Percentiles rank a stretch among this genome's conserved stretches.
phyloP scores from a whole-genome alignment of 2,888 invertebrate genomes.

The Macropis europaea region DNA sequence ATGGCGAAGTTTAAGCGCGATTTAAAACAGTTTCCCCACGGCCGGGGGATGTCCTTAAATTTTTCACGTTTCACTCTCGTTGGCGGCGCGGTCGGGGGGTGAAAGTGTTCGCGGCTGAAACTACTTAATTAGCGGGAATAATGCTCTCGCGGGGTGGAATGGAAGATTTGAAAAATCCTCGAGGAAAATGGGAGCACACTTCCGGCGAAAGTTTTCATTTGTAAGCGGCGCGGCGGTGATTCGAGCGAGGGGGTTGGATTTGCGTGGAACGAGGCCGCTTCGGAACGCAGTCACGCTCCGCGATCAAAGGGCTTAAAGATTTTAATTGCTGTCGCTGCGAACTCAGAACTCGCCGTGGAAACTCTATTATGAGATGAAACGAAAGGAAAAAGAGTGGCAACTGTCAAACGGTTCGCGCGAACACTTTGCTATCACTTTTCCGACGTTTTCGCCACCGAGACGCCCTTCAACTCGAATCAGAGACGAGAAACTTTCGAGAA shows the following conservation, averaged over 20 bases:
- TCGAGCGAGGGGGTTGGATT: too few species aligned
- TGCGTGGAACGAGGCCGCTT: background rate
- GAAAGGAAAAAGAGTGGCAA: conserved; percentile 11
- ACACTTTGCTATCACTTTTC: background rate
- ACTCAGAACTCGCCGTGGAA: conserved; percentile 5
- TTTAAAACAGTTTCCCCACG: background rate
- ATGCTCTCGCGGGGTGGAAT: background rate
- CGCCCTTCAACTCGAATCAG: background rate
- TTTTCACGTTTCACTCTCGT: background rate
- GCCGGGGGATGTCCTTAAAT: background rate
- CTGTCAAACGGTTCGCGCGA: conserved; percentile 1
- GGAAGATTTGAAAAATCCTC: background rate
- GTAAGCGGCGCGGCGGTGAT: too few species aligned
- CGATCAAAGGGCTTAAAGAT: conserved; percentile 37
- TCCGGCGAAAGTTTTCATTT: too few species aligned
- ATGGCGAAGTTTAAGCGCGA: background rate
- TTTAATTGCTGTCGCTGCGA: conserved; percentile 41
- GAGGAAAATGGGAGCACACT: background rate
- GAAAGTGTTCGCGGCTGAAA: background rate
- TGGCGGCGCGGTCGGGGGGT: too few species aligned
- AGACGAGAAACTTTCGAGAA: background rate
- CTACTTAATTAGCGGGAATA: conserved; percentile 1
- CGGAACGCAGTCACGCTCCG: conserved; percentile 27
- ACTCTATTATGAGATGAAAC: conserved; percentile 20
- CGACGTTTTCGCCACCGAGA: background rate